phyloP scores from a whole-genome alignment of 2,888 invertebrate species.

The Lasioglossum figueresi region DNA sequence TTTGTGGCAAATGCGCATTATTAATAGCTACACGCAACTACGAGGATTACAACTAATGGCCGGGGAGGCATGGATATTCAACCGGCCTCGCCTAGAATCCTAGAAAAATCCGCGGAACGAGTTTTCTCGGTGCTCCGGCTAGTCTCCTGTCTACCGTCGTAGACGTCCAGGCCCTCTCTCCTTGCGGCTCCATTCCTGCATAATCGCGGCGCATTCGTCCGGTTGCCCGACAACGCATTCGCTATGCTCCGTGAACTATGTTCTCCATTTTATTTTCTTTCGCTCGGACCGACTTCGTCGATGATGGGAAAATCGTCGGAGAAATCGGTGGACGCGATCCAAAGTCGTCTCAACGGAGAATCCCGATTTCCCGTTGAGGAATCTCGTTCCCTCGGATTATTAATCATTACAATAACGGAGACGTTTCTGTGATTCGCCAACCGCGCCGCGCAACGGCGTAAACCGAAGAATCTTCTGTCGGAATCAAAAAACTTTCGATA shows the following conservation, averaged over 20 bases:
- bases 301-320: constrained; percentile 18
- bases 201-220: constrained; percentile 52
- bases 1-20: constrained; percentile 58
- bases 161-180: constrained; percentile 43
- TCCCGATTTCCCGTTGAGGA: not conserved
- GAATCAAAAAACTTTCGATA: no score
- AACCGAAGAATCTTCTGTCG: no score
- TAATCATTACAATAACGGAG: not conserved
- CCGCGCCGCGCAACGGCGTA: not conserved
- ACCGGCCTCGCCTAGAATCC: constrained; percentile 62
- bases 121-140: constrained; percentile 51
- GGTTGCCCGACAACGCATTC: constrained; percentile 44
- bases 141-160: constrained; percentile 54
- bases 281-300: not conserved
- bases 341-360: not conserved
- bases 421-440: not conserved
- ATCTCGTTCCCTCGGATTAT: not conserved
- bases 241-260: constrained; percentile 25
- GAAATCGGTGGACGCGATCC: not conserved
- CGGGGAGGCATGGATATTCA: constrained; percentile 52
- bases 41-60: constrained; percentile 61
- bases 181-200: constrained; percentile 56
- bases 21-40: constrained; percentile 59
- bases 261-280: constrained; percentile 9
- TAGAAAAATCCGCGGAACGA: constrained; percentile 60